Percentiles rank a stretch among this genome's conserved stretches.
These are phyloP conservation scores for Trichomalopsis sarcophagae DNA, from an alignment of 1,140 invertebrate species.

Conservation along the genomic window DNA sequence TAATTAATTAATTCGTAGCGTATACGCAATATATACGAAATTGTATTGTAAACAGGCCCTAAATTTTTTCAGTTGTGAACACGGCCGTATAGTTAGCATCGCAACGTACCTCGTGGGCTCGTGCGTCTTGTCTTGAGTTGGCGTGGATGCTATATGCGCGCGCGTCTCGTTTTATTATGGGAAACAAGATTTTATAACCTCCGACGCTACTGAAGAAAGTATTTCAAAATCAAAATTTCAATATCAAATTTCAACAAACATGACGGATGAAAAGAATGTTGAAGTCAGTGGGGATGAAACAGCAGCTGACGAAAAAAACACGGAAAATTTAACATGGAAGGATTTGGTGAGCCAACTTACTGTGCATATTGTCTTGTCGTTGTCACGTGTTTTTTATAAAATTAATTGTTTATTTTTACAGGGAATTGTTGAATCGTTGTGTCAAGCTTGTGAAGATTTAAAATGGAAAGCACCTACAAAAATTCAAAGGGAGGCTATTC, in stretches of 20 bases:
- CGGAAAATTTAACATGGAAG: slow-evolving; percentile 74
- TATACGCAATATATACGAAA: no score
- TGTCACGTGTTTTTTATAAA: slow-evolving; percentile 32
- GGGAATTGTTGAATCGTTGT: slow-evolving; percentile 94
- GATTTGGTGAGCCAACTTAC: slow-evolving; percentile 75
- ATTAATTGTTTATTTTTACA: slow-evolving; percentile 68
- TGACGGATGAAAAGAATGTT: not conserved
- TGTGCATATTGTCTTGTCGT: slow-evolving; percentile 22
- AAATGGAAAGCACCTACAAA: slow-evolving; percentile 96
- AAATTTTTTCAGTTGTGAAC: no score
- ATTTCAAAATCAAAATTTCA: not conserved
- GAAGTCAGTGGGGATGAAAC: not conserved
- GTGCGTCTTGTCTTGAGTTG: no score
- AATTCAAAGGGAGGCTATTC: slow-evolving; percentile 96
- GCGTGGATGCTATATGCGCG: no score
- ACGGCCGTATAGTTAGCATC: no score
- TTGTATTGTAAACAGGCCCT: no score
- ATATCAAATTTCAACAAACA: not conserved
- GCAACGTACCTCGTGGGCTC: no score
- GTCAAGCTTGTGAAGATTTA: slow-evolving; percentile 92
- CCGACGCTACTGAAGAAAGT: no score
- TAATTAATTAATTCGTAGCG: no score
- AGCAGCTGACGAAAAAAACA: not conserved
- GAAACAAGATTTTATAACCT: no score
- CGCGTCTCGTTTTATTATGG: no score